These are phyloP conservation scores for Tenthredo amoena DNA, from an alignment of 2,888 invertebrate species.

Conservation along the genomic window DNA sequence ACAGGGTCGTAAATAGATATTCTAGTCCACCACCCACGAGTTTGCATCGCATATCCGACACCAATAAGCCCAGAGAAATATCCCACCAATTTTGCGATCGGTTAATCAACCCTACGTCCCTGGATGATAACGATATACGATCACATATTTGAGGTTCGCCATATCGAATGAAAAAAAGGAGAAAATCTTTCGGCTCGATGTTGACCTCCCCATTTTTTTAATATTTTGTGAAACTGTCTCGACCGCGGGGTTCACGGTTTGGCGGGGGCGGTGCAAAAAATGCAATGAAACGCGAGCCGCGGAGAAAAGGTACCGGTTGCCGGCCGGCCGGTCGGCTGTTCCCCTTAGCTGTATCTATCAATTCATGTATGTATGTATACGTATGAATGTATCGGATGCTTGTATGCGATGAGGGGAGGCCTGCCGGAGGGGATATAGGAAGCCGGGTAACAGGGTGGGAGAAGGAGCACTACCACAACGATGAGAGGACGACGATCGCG, in stretches of 20 bases:
- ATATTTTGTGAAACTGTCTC: conserved; percentile 8
- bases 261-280: conserved; percentile 36
- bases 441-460: conserved; percentile 32
- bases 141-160: not conserved
- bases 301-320: conserved; percentile 46
- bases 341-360: not conserved
- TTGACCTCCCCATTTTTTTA: not conserved
- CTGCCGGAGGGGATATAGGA: conserved; percentile 21
- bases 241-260: not conserved
- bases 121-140: not conserved
- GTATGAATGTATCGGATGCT: not conserved
- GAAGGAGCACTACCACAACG: conserved; percentile 41
- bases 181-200: not conserved
- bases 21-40: conserved; percentile 20
- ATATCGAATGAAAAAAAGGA: not conserved
- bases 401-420: not conserved
- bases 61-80: not conserved
- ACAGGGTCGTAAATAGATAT: conserved; percentile 35
- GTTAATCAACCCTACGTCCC: not conserved
- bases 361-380: not conserved
- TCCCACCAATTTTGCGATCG: not conserved
- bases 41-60: not conserved
- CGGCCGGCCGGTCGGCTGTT: conserved; percentile 35
- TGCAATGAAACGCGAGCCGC: conserved; percentile 20
- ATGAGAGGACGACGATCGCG: conserved; percentile 34